Evolutionary conservation across 2,113 vertebrate genomes (phyloP), one percentile per base, ranked within the genome.

Genomic region (Scopus umbretta): DNA sequence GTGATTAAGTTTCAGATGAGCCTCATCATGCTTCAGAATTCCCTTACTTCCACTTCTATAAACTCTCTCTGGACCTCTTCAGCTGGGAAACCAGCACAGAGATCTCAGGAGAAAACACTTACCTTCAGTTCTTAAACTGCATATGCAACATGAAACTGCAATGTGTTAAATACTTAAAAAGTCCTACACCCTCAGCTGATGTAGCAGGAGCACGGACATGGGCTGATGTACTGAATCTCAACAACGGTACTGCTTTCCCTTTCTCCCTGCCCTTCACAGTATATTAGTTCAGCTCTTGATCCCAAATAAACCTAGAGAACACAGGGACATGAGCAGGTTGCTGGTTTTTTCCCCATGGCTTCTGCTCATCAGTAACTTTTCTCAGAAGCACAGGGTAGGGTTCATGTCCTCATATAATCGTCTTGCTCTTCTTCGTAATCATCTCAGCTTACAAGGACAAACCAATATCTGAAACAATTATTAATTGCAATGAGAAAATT

Each of bases 1-100:
- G 81, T 55, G 67, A 96, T 96, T 95, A 93, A 90, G 32, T 73
- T 94, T 88, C 82, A 93, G 88, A 80, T 67, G 72, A 92, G 63
- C 42, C 38, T 92, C 88, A 88, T 94, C 34, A 90, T 0, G 7
- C 63, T 86, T 76, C 80, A 74, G 82, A 95, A 92, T 95, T 95
- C 85, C 79, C 79, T 38, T 66, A 15, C 49, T 96, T 81, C 70
- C 74, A 92, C 53, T 70, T 92, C 8, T 62, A 78, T 43, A 50
- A 30, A 74, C 36, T 72, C 86, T 67, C 91, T 58, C 67, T 83
- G 85, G 90, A 63, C 38, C 43, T 80, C 71, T 90, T 76, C 90
- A 93, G 71, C 81, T 79, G 75, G 67, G 82, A 94, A 96, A 82
- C 36, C 47, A 75, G 87, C 67, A 59, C 8, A 52, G 82, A 74